These are phyloP conservation scores for Colaptes auratus DNA, from an alignment of 2,113 vertebrate genomes.

Conservation along the genomic window DNA sequence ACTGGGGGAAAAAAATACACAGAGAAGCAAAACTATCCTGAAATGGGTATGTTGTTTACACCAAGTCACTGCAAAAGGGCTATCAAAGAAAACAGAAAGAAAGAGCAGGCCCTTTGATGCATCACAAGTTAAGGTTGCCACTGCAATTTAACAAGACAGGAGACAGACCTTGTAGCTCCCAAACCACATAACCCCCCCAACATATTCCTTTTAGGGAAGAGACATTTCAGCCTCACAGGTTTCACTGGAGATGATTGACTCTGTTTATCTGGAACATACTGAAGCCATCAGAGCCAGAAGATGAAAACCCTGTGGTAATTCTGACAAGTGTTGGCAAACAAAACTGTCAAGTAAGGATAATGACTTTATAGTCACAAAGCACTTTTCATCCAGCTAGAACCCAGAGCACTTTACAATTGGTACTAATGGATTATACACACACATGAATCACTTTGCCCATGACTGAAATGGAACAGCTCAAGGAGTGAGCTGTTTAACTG, in stretches of 20 bases:
- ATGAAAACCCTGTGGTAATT: constrained; percentile 58
- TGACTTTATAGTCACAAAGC: constrained; percentile 17
- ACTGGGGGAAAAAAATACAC: neutral
- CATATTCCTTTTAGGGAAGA: neutral
- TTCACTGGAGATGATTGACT: neutral
- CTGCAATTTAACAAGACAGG: constrained; percentile 4
- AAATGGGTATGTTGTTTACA: neutral
- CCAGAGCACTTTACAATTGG: constrained; percentile 53
- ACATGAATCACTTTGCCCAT: constrained; percentile 9
- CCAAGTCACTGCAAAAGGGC: neutral
- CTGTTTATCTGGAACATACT: constrained; percentile 25
- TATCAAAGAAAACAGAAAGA: neutral
- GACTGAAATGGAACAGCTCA: constrained; percentile 33
- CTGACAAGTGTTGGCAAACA: constrained; percentile 49
- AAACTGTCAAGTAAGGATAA: constrained; percentile 49
- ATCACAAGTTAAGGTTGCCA: neutral
- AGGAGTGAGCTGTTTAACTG: constrained; percentile 38
- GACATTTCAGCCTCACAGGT: neutral
- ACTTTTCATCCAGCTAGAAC: constrained; percentile 12
- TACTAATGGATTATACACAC: constrained; percentile 72
- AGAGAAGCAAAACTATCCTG: neutral
- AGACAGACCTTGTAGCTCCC: neutral
- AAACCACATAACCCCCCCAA: neutral
- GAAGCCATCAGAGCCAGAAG: constrained; percentile 30
- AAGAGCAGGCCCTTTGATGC: neutral